These are phyloP conservation scores for Ennomos fuscantarius DNA, from an alignment of 2,888 invertebrate genomes.

Conservation along the genomic window DNA sequence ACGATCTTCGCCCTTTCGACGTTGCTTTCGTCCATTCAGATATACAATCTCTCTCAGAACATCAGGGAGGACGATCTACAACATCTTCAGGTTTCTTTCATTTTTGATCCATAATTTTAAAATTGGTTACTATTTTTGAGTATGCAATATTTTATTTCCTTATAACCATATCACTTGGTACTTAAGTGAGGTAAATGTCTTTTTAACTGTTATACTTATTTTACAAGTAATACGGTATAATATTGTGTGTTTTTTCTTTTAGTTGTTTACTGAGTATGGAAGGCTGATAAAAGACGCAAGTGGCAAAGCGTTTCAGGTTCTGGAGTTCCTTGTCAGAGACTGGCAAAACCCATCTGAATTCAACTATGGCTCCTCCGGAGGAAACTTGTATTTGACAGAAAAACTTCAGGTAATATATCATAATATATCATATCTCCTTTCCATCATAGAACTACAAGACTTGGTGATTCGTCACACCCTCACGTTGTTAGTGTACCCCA, in stretches of 20 bases:
- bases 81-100: slow-evolving; percentile 87
- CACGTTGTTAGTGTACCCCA: too few species aligned
- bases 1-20: slow-evolving; percentile 88
- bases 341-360: not conserved
- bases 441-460: too few species aligned
- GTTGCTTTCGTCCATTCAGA: slow-evolving; percentile 96
- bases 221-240: too few species aligned
- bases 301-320: slow-evolving; percentile 2
- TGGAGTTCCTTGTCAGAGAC: slow-evolving; percentile 7
- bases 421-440: too few species aligned
- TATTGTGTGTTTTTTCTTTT: not conserved
- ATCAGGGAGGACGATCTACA: slow-evolving; percentile 97
- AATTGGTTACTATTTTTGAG: too few species aligned
- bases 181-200: too few species aligned
- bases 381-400: slow-evolving; percentile 14
- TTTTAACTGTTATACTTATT: too few species aligned
- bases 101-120: too few species aligned
- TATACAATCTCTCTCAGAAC: slow-evolving; percentile 91
- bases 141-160: too few species aligned
- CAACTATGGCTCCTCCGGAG: slow-evolving; percentile 56
- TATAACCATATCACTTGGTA: too few species aligned
- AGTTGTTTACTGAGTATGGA: slow-evolving; percentile 4
- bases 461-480: too few species aligned
- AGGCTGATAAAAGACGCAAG: not conserved
- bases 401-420: slow-evolving; percentile 13